These are phyloP conservation scores for Pachymerium ferrugineum DNA, from an alignment of 2,888 invertebrate species.

Conservation along the genomic window DNA sequence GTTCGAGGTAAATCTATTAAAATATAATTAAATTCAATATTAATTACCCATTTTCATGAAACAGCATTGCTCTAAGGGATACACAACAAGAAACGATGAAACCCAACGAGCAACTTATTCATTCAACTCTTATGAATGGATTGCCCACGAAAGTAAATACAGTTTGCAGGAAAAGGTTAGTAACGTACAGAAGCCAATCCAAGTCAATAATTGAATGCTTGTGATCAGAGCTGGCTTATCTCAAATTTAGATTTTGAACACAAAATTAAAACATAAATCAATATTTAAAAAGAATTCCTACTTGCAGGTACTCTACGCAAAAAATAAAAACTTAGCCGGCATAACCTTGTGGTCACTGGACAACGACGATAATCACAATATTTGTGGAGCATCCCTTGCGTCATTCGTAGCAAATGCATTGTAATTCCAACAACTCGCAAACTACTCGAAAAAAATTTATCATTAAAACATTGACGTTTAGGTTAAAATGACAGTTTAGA, in stretches of 20 bases:
- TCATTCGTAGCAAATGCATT: background rate
- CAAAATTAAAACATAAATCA: background rate
- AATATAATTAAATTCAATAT: background rate
- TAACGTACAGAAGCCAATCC: too few species aligned
- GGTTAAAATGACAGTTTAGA: too few species aligned
- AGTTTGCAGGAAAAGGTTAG: background rate
- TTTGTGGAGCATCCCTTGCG: background rate
- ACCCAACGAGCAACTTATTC: background rate
- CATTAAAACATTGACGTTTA: background rate
- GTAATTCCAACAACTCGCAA: background rate
- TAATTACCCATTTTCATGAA: background rate
- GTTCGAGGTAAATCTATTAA: constrained; percentile 17
- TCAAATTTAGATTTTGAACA: background rate
- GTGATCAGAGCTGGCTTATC: background rate
- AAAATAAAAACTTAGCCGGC: background rate
- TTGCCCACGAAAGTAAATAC: background rate
- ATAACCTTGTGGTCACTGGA: constrained; percentile 6
- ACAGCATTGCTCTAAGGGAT: background rate
- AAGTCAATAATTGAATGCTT: background rate
- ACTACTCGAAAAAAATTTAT: background rate
- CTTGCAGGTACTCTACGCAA: background rate
- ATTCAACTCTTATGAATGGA: background rate
- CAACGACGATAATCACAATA: background rate
- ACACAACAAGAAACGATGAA: background rate
- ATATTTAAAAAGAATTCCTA: background rate